phyloP scores from a whole-genome alignment of 2,888 invertebrate species.

The Frankliniella intonsa region DNA sequence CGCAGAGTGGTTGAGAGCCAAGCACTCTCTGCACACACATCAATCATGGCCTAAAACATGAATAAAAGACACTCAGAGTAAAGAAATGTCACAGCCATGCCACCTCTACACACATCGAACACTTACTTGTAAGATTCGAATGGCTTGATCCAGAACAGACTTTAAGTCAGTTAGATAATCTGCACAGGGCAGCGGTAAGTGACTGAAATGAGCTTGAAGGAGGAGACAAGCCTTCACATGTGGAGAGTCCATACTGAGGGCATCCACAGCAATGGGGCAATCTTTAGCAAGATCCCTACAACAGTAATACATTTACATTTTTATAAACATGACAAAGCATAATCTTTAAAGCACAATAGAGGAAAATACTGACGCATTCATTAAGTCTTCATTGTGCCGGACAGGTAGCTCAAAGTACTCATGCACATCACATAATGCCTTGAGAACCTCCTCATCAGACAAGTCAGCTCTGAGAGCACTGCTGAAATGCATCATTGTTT shows the following conservation, averaged over 20 bases:
- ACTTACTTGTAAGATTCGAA: conserved; percentile 82
- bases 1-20: conserved; percentile 79
- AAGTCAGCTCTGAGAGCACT: conserved; percentile 60
- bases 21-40: conserved; percentile 83
- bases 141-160: conserved; percentile 92
- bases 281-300: conserved; percentile 72
- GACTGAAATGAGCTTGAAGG: conserved; percentile 90
- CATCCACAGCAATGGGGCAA: conserved; percentile 67
- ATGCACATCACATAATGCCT: conserved; percentile 74
- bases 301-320: conserved; percentile 16
- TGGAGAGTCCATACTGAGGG: conserved; percentile 78
- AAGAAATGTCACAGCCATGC: conserved; percentile 19
- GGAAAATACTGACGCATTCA: conserved; percentile 66
- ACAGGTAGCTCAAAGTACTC: conserved; percentile 94
- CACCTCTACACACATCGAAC: not conserved
- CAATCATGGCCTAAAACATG: conserved; percentile 83
- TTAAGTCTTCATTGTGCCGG: conserved; percentile 92
- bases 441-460: conserved; percentile 66
- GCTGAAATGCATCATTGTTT: conserved; percentile 81
- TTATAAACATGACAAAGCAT: conserved; percentile 24
- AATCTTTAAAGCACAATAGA: conserved; percentile 22
- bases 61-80: conserved; percentile 13
- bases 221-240: conserved; percentile 91
- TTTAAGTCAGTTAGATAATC: conserved; percentile 97
- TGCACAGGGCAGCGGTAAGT: conserved; percentile 74